Conservation (phyloP, 2,888 invertebrate genomes). For the Chesias legatella region DNA sequence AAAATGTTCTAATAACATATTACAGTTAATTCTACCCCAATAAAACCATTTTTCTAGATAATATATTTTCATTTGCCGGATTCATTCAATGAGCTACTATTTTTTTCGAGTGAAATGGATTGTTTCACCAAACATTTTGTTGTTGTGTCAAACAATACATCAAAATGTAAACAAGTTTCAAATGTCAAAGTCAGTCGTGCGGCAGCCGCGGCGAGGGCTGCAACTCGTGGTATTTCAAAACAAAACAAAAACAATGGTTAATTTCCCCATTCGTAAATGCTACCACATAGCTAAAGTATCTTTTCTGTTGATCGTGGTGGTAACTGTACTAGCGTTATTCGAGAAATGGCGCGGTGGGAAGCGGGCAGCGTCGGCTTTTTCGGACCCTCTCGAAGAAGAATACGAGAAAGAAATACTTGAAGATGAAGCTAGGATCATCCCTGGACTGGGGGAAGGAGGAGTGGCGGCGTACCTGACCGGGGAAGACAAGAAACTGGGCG, state of each 20-base stretch:
- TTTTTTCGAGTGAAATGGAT: constrained; percentile 4
- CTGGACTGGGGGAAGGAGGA: constrained; percentile 86
- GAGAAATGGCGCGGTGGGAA: constrained; percentile 71
- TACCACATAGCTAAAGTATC: constrained; percentile 57
- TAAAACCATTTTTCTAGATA: no score
- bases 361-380: constrained; percentile 43
- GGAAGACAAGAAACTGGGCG: constrained; percentile 83
- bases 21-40: no score
- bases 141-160: constrained; percentile 65
- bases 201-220: constrained; percentile 37
- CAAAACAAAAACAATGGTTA: constrained; percentile 46
- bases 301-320: constrained; percentile 51
- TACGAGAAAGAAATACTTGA: constrained; percentile 77
- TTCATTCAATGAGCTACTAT: no score
- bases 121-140: constrained; percentile 83
- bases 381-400: constrained; percentile 42
- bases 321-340: constrained; percentile 55
- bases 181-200: constrained; percentile 52
- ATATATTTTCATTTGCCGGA: no score
- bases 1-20: no score
- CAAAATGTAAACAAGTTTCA: constrained; percentile 23
- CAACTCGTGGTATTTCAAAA: constrained; percentile 25
- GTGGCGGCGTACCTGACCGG: constrained; percentile 84
- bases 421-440: constrained; percentile 84
- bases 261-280: constrained; percentile 66